Conservation (phyloP, 2,797 vertebrate species). For the Antennarius maculatus region DNA sequence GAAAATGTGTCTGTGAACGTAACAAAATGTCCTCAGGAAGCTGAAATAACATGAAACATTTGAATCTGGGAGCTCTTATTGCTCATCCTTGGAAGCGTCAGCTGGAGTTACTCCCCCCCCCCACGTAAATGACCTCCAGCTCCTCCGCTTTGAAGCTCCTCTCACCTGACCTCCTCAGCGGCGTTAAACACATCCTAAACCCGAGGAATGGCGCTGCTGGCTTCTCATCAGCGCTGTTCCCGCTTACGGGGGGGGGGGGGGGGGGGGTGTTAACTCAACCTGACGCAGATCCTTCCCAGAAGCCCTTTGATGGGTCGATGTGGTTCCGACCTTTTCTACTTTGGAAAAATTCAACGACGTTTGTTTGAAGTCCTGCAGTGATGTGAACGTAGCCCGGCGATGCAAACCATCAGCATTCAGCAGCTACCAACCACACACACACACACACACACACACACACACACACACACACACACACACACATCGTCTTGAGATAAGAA, state of each 20-base stretch:
- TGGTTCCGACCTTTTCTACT: slow-evolving; percentile 16
- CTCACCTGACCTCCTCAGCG: slow-evolving; percentile 45
- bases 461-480: too few species aligned
- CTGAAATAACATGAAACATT: slow-evolving; percentile 10
- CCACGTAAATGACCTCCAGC: slow-evolving; percentile 7
- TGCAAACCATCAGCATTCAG: not conserved
- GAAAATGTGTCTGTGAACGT: not conserved
- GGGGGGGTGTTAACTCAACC: slow-evolving; percentile 26
- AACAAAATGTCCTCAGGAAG: slow-evolving; percentile 11
- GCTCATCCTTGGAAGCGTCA: slow-evolving; percentile 14
- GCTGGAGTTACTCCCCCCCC: not conserved
- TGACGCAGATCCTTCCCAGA: slow-evolving; percentile 44
- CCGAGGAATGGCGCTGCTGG: slow-evolving; percentile 1
- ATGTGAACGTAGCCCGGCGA: slow-evolving; percentile 11
- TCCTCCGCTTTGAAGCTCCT: not conserved
- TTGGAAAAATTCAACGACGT: not conserved
- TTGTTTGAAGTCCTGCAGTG: slow-evolving; percentile 34
- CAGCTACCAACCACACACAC: too few species aligned
- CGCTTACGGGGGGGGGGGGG: too few species aligned
- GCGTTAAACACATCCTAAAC: slow-evolving; percentile 8
- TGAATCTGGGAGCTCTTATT: slow-evolving; percentile 12
- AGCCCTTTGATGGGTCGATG: slow-evolving; percentile 57
- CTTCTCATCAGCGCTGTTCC: not conserved
- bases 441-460: too few species aligned
- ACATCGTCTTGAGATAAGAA: not conserved